Percentiles rank a stretch among this genome's conserved stretches.
phyloP scores from a whole-genome alignment of 2,113 vertebrate genomes.

The Cyprinodon brontotheroides region DNA sequence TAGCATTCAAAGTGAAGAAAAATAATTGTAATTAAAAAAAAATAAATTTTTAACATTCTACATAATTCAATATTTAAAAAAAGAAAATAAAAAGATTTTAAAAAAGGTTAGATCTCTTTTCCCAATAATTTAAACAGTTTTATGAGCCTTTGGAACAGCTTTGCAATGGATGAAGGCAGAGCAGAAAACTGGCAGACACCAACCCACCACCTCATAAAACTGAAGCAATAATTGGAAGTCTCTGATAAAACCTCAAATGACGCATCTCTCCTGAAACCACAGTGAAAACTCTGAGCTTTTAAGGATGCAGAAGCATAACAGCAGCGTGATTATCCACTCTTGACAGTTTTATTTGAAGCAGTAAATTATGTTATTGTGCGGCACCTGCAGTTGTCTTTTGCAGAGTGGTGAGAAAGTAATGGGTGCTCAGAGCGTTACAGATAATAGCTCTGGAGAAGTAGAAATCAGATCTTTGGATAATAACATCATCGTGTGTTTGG shows the following conservation, averaged over 20 bases:
- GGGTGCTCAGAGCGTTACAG: constrained; percentile 30
- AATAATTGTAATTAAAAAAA: too few species aligned
- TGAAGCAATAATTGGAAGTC: background rate
- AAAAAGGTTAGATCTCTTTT: background rate
- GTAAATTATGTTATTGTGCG: constrained; percentile 52
- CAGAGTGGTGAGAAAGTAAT: constrained; percentile 29
- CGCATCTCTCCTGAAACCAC: background rate
- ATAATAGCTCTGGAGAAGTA: constrained; percentile 42
- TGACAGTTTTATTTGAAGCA: constrained; percentile 55
- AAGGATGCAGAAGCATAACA: constrained; percentile 12
- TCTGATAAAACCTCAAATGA: background rate
- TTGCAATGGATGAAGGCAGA: too few species aligned
- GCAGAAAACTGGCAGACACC: too few species aligned
- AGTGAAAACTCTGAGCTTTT: constrained; percentile 9
- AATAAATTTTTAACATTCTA: too few species aligned
- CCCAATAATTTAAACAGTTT: too few species aligned
- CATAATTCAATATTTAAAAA: background rate
- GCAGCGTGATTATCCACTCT: constrained; percentile 27
- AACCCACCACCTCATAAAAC: too few species aligned
- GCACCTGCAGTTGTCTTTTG: constrained; percentile 46
- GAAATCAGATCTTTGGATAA: constrained; percentile 31
- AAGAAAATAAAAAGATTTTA: background rate
- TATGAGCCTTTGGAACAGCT: too few species aligned
- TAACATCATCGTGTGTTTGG: constrained; percentile 16
- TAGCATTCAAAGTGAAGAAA: too few species aligned